phyloP scores from a whole-genome alignment of 1,140 invertebrate species.

The Drepana arcuata region DNA sequence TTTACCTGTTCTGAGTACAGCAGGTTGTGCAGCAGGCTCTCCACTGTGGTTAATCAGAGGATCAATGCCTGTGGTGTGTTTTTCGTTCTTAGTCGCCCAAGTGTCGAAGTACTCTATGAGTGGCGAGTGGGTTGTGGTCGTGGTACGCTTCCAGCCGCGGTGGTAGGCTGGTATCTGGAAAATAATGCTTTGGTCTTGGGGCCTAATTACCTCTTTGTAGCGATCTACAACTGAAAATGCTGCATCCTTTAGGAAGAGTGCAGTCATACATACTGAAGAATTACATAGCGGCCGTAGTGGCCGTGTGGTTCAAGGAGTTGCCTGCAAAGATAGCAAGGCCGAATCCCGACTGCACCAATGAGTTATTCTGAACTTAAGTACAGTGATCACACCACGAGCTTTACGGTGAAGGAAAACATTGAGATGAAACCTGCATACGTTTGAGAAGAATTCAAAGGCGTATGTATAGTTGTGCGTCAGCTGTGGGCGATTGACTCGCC shows the following conservation, averaged over 20 bases:
- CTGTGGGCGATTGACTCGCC: too few relatives aligned
- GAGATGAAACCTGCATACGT: not conserved
- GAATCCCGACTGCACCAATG: not conserved
- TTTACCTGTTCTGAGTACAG: too few relatives aligned
- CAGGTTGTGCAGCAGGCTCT: too few relatives aligned
- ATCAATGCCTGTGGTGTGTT: too few relatives aligned
- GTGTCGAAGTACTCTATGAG: constrained; percentile 12
- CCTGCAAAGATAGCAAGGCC: not conserved
- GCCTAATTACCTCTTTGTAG: not conserved
- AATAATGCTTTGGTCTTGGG: not conserved
- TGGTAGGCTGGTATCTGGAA: constrained; percentile 35
- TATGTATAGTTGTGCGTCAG: not conserved
- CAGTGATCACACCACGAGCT: too few relatives aligned
- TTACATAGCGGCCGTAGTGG: too few relatives aligned
- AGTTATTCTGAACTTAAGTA: too few relatives aligned
- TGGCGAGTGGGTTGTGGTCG: constrained; percentile 13
- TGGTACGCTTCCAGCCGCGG: constrained; percentile 24
- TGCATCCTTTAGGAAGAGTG: too few relatives aligned
- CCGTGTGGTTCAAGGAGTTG: not conserved
- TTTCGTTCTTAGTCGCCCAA: too few relatives aligned
- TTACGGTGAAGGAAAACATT: not conserved
- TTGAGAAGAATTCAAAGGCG: not conserved
- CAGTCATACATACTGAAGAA: too few relatives aligned
- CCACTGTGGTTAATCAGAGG: too few relatives aligned
- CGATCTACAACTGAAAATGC: too few relatives aligned